These are phyloP conservation scores for Odontesthes bonariensis DNA, from an alignment of 2,113 vertebrate genomes.

Conservation along the genomic window DNA sequence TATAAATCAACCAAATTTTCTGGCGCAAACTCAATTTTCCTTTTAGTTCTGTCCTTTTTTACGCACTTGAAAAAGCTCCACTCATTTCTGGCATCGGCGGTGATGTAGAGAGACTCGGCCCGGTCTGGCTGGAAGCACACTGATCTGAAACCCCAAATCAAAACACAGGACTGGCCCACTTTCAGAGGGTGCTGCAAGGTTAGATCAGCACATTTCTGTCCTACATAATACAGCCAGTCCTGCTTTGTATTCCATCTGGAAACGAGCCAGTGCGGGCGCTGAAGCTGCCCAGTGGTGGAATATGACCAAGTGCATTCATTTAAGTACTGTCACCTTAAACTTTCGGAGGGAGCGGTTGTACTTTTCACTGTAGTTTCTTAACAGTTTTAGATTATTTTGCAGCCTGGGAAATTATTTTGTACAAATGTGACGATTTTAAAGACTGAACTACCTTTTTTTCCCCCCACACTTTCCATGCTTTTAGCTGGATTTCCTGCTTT, in stretches of 20 bases:
- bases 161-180: slow-evolving; percentile 51
- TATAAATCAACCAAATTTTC: too few species aligned
- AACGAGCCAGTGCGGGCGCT: slow-evolving; percentile 11
- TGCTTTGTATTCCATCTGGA: slow-evolving; percentile 53
- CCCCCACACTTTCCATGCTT: too few species aligned
- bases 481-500: too few species aligned
- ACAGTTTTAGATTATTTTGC: too few species aligned
- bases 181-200: slow-evolving; percentile 67
- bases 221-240: slow-evolving; percentile 40
- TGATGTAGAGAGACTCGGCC: slow-evolving; percentile 23
- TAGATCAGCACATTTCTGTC: slow-evolving; percentile 66
- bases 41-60: too few species aligned
- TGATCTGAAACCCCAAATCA: slow-evolving; percentile 29
- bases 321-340: background rate
- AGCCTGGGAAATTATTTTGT: background rate
- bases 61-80: background rate
- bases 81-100: background rate
- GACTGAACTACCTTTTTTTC: too few species aligned
- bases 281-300: background rate
- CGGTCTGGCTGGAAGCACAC: background rate
- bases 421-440: background rate
- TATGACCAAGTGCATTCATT: background rate
- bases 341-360: background rate
- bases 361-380: background rate
- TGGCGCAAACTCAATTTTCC: too few species aligned